Percentiles rank a stretch among this genome's conserved stretches.
These are phyloP conservation scores for Amiota communis DNA, from an alignment of 2,888 invertebrate species.

Conservation along the genomic window DNA sequence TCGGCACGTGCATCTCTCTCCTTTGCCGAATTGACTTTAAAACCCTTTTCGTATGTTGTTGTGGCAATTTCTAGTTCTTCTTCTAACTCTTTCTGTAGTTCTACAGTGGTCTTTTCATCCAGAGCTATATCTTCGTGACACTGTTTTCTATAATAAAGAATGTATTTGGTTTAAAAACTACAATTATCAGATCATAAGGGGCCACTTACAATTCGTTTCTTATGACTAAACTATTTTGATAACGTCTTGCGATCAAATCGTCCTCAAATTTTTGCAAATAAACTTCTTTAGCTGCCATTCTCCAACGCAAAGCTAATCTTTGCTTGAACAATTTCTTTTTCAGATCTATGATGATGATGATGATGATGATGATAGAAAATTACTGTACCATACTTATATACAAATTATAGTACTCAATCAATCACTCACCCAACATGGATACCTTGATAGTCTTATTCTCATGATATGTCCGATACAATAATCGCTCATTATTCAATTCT, in stretches of 20 bases:
- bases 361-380: too few species aligned
- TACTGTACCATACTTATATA: too few species aligned
- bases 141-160: too few species aligned
- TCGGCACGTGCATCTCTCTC: not conserved
- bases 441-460: not conserved
- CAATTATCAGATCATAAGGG: too few species aligned
- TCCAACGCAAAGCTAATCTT: not conserved
- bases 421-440: not conserved
- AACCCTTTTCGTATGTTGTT: not conserved
- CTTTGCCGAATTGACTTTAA: not conserved
- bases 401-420: too few species aligned
- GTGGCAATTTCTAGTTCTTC: not conserved
- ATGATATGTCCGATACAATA: not conserved
- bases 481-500: not conserved
- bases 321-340: not conserved
- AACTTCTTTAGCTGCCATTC: not conserved
- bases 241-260: not conserved
- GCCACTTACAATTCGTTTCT: too few species aligned
- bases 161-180: not conserved
- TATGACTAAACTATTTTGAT: not conserved
- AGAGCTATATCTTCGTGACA: too few species aligned
- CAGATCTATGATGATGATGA: not conserved
- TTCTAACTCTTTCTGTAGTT: not conserved
- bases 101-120: not conserved
- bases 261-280: not conserved